Evolutionary conservation across 2,888 invertebrate species (phyloP), one percentile per base, ranked within the genome.

Genomic region (Melanophora roralis): DNA sequence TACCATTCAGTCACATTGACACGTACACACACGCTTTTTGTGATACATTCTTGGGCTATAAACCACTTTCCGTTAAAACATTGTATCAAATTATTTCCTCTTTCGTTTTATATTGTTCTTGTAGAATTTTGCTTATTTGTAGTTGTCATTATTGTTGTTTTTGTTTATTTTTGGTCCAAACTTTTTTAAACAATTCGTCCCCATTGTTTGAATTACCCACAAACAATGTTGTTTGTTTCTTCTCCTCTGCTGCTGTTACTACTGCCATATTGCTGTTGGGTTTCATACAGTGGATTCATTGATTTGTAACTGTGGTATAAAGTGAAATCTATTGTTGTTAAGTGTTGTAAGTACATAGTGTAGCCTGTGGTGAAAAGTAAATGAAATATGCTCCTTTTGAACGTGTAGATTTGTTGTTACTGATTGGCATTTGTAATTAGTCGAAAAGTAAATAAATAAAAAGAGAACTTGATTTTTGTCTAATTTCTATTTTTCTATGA

Each of bases 341-440:
- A 16, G 16, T 65, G 12, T 43, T 64, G 19, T 27, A 16, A 45
- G 53, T 55, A 38, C n/a, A 32, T 65, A 65, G 59, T 67, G 60
- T 62, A 67, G 79, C 75, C 75, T 76, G 71, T 76, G 75, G 75
- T 68, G 72, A 72, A 80, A 80, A 76, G 76, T 68, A 68, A 62
- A 80, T 55, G 51, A 51, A 51, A 59, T 27, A 27, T 59, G 49
- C 59, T 51, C 7, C 34, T n/a, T 57, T 68, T 67, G 76, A 64
- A 68, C 72, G 80, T 76, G 78, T 79, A 79, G 83, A 85, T 85
- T 84, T 84, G 78, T 83, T 76, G 71, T 68, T 85, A 80, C 86
- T 87, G 87, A 87, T 87, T 87, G 88, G 86, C 88, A 88, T 88
- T 87, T 86, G 88, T 86, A 87, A 87, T 87, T 87, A 87, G 87